Evolutionary conservation across 2,888 invertebrate genomes (phyloP).

Genomic region (Synanthedon vespiformis): DNA sequence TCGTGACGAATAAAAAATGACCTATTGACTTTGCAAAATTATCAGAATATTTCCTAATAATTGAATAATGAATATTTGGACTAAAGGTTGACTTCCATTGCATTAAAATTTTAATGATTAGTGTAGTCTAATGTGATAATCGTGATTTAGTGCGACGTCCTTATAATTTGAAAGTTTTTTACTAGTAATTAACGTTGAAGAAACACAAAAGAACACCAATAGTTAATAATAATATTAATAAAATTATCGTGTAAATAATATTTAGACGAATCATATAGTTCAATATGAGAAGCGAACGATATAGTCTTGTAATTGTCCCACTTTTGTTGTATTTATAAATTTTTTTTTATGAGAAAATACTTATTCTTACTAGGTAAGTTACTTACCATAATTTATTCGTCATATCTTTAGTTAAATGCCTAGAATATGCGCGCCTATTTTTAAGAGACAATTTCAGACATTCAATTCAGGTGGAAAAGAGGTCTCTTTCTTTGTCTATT

Average conservation of each 20-base stretch:
- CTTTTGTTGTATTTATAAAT: neutral
- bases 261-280: slow-evolving; percentile 20
- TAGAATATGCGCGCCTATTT: too few species aligned
- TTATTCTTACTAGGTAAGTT: too few species aligned
- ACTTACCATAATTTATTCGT: too few species aligned
- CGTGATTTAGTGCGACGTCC: slow-evolving; percentile 59
- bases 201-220: slow-evolving; percentile 65
- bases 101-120: neutral
- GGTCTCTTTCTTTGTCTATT: too few species aligned
- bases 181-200: slow-evolving; percentile 51
- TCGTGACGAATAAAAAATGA: too few species aligned
- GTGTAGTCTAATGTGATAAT: neutral
- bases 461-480: too few species aligned
- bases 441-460: too few species aligned
- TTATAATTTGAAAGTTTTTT: slow-evolving; percentile 50
- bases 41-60: too few species aligned
- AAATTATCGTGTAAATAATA: slow-evolving; percentile 1
- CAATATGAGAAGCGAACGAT: slow-evolving; percentile 12
- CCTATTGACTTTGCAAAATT: too few species aligned
- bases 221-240: slow-evolving; percentile 33
- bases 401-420: too few species aligned
- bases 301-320: slow-evolving; percentile 3
- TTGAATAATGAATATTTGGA: too few species aligned
- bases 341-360: too few species aligned
- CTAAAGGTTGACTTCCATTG: neutral